Conservation (phyloP, 2,888 invertebrate genomes). For the Ditula angustiorana region DNA sequence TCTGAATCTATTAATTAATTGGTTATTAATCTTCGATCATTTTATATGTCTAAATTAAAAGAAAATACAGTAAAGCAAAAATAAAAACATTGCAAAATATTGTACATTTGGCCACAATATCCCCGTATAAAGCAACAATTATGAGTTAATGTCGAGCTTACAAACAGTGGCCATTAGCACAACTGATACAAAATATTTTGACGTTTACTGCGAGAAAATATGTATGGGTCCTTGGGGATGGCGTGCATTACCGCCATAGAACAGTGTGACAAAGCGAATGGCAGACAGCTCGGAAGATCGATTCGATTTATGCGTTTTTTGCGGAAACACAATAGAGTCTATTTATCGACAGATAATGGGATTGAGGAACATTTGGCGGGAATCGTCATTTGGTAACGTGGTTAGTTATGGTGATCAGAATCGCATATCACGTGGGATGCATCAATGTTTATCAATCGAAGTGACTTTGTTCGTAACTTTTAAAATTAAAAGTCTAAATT, state of each 20-base stretch:
- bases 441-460: neutral
- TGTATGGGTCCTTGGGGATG: slow-evolving; percentile 77
- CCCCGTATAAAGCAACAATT: slow-evolving; percentile 72
- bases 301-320: slow-evolving; percentile 84
- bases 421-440: slow-evolving; percentile 72
- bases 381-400: slow-evolving; percentile 74
- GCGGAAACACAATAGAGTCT: slow-evolving; percentile 73
- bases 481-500: no score
- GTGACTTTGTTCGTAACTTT: neutral
- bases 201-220: slow-evolving; percentile 74
- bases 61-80: no score
- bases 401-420: slow-evolving; percentile 82
- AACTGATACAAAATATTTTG: slow-evolving; percentile 84
- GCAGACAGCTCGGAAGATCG: slow-evolving; percentile 79
- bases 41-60: no score
- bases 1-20: no score
- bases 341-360: slow-evolving; percentile 82
- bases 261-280: slow-evolving; percentile 67
- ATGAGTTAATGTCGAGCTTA: slow-evolving; percentile 70
- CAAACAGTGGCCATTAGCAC: slow-evolving; percentile 76
- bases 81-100: slow-evolving; percentile 49
- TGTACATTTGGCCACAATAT: slow-evolving; percentile 73
- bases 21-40: no score
- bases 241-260: slow-evolving; percentile 62
- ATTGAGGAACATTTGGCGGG: slow-evolving; percentile 76